phyloP scores from a whole-genome alignment of 2,888 invertebrate species.

The Cordylochernes scorpioides region DNA sequence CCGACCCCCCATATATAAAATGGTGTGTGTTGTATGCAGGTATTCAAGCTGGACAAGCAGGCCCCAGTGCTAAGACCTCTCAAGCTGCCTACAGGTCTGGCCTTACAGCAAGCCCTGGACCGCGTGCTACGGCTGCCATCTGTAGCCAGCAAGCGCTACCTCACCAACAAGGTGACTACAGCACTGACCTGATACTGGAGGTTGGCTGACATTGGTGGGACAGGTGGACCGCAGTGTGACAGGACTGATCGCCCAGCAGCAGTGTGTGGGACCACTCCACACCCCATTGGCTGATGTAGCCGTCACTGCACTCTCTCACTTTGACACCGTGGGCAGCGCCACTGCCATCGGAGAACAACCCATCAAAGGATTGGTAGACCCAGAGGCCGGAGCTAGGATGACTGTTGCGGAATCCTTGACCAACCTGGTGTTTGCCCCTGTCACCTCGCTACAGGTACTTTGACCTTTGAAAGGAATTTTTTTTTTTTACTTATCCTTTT shows the following conservation, averaged over 20 bases:
- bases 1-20: no score
- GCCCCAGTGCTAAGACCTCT: slow-evolving; percentile 26
- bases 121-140: slow-evolving; percentile 55
- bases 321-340: slow-evolving; percentile 55
- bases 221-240: slow-evolving; percentile 15
- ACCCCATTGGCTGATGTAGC: slow-evolving; percentile 85
- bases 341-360: slow-evolving; percentile 93
- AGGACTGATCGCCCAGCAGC: slow-evolving; percentile 83
- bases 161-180: slow-evolving; percentile 75
- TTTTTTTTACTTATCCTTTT: no score
- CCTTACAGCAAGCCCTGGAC: slow-evolving; percentile 39
- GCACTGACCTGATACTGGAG: background rate
- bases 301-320: slow-evolving; percentile 52
- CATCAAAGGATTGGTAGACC: slow-evolving; percentile 58
- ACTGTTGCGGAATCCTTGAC: slow-evolving; percentile 78
- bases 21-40: no score
- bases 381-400: slow-evolving; percentile 68
- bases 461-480: no score
- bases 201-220: background rate
- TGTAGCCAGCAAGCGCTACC: slow-evolving; percentile 76
- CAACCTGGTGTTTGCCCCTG: slow-evolving; percentile 52
- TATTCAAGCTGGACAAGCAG: slow-evolving; percentile 33
- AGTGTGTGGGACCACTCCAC: slow-evolving; percentile 88
- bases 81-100: slow-evolving; percentile 29
- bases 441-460: slow-evolving; percentile 28